phyloP scores from a whole-genome alignment of 2,113 vertebrate species.

The Oncorhynchus keta region DNA sequence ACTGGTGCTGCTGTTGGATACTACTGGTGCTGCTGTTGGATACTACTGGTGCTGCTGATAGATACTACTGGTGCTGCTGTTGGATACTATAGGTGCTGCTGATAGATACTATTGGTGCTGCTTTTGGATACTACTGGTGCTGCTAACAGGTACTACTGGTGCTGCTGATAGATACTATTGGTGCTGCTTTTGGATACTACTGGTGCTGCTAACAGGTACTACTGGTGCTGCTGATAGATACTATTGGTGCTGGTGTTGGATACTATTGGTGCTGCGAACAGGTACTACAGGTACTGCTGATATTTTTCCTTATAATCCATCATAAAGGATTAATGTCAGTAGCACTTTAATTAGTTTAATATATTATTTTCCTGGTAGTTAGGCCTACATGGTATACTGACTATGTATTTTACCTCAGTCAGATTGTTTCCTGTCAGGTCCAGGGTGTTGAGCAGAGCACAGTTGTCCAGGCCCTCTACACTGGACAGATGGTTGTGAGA shows the following conservation, averaged over 20 bases:
- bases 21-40: accelerated
- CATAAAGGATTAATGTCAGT: no score
- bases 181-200: no score
- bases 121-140: no score
- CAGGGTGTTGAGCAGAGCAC: constrained; percentile 83
- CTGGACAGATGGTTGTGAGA: constrained; percentile 86
- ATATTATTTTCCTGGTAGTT: not conserved
- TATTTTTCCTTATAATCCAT: no score
- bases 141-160: accelerated
- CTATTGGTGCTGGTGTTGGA: no score
- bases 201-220: no score
- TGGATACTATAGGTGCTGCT: accelerated
- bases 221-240: not conserved
- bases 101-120: no score
- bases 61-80: no score
- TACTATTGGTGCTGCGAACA: not conserved
- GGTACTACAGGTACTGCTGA: constrained; percentile 7
- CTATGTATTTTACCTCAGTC: constrained; percentile 76
- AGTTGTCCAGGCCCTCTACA: constrained; percentile 84
- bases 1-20: no score
- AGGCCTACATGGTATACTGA: not conserved
- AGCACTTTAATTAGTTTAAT: not conserved
- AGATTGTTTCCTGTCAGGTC: constrained; percentile 88
- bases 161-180: accelerated
- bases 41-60: no score